Evolutionary conservation across 2,797 vertebrate genomes (phyloP), one percentile per base, ranked within the genome.

Genomic region (Uromys caudimaculatus): DNA sequence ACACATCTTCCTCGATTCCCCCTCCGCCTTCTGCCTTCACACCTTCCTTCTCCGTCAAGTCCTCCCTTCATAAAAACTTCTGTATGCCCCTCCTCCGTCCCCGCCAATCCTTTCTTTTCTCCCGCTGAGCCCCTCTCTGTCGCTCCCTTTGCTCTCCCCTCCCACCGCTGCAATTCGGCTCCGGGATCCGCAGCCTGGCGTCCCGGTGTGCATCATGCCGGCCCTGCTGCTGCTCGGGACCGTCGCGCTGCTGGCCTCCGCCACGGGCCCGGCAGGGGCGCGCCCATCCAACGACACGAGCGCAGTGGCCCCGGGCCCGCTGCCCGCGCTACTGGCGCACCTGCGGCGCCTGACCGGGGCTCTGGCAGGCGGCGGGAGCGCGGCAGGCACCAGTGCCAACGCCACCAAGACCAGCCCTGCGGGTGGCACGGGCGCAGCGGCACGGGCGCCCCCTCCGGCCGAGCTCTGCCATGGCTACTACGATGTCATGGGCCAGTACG

Each of bases 401-500:
- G 6, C 95, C 92, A 99, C 99, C 58, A 98, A 98, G 91, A 99
- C 99, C 2, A 23, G 98, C 97, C 10, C 95, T 6, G 24, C 87
- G 4, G 97, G 98, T 3, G 86, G 98, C 64, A 95, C 98, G 64
- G 96, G 99, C 78, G 96, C 97, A 7, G 96, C 96, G 1, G 98
- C 96, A 0, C 90, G 90, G 54, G 97, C 97, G 64, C 93, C 79
- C 29, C 97, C 97, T 23, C 97, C 97, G 0, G 98, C 98, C 3
- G 99, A 99, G 58, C 98, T 99, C 56, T 99, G 99, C 95, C 98
- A 99, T 47, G 99, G 99, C 62, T 99, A 99, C 96, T 99, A 99
- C 81, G 99, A 99, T 0, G 99, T 99, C 35, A 99, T 99, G 99
- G 99, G 99, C 95, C 99, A 99, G 92, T 99, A 99, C 58, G 99